Evolutionary conservation across 2,888 invertebrate genomes (phyloP).

Genomic region (Erynnis tages): DNA sequence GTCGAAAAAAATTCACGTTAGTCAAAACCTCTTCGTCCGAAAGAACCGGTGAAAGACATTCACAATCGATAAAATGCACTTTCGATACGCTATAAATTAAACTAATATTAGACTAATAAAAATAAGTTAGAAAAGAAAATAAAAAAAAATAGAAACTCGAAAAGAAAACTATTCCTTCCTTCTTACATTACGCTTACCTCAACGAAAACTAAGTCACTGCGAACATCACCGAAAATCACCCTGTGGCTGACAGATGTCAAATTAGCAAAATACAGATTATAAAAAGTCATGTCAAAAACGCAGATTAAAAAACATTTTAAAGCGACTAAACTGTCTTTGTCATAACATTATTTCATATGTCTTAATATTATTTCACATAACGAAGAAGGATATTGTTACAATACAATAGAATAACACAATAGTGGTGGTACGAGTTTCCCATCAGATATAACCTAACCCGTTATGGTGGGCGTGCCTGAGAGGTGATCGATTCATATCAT

Average conservation of each 20-base stretch:
- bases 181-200: conserved; percentile 49
- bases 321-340: conserved; percentile 22
- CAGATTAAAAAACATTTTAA: conserved; percentile 26
- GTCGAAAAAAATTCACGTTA: conserved; percentile 32
- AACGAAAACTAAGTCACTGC: conserved; percentile 40
- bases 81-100: conserved; percentile 47
- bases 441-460: conserved; percentile 55
- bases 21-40: conserved; percentile 26
- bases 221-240: conserved; percentile 36
- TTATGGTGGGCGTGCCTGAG: neutral
- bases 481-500: neutral
- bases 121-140: conserved; percentile 14
- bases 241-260: conserved; percentile 48
- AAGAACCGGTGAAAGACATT: conserved; percentile 30
- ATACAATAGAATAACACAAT: conserved; percentile 36
- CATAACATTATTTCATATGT: conserved; percentile 7
- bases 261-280: conserved; percentile 25
- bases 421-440: conserved; percentile 62
- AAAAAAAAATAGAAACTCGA: conserved; percentile 29
- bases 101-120: neutral
- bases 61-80: conserved; percentile 40
- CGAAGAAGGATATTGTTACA: neutral
- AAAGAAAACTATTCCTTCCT: conserved; percentile 32
- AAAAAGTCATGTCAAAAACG: conserved; percentile 22
- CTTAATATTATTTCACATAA: neutral